A percentile compares a stretch with the other conserved stretches of the same genome.
These are phyloP conservation scores for Brachypalpus laphriformis DNA, from an alignment of 2,888 invertebrate genomes.

Conservation along the genomic window DNA sequence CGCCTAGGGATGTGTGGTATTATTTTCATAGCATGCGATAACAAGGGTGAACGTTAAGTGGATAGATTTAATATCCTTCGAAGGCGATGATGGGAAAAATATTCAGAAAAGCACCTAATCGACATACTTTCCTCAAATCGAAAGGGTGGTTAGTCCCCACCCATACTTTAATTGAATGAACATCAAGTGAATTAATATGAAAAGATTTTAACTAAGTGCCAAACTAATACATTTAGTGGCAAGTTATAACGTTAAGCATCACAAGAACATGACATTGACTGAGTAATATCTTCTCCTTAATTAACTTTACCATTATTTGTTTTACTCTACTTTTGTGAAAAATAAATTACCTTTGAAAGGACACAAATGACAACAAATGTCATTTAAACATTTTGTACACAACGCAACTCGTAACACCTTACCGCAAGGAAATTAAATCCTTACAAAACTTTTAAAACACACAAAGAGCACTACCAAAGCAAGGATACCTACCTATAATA, in stretches of 20 bases:
- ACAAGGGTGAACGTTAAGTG: too few species aligned
- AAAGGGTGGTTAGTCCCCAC: too few species aligned
- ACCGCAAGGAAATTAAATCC: conserved; percentile 67
- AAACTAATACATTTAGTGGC: too few species aligned
- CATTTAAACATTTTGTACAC: conserved; percentile 42
- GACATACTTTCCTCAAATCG: too few species aligned
- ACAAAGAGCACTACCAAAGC: conserved; percentile 4
- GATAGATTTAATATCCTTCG: too few species aligned
- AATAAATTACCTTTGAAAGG: conserved; percentile 19
- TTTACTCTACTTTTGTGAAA: neutral
- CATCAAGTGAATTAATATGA: too few species aligned
- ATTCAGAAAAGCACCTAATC: too few species aligned
- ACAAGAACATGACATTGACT: conserved; percentile 31
- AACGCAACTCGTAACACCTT: conserved; percentile 48
- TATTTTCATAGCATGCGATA: neutral
- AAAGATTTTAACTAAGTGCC: too few species aligned
- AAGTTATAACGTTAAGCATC: neutral
- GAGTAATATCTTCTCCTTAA: conserved; percentile 34
- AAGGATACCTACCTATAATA: conserved; percentile 22
- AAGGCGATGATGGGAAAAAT: too few species aligned
- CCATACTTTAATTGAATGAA: too few species aligned
- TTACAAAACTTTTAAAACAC: conserved; percentile 55
- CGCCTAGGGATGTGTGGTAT: neutral
- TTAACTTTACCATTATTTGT: conserved; percentile 37
- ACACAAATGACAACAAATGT: conserved; percentile 49